These are phyloP conservation scores for Melospiza georgiana DNA, from an alignment of 2,113 vertebrate genomes.

Conservation along the genomic window DNA sequence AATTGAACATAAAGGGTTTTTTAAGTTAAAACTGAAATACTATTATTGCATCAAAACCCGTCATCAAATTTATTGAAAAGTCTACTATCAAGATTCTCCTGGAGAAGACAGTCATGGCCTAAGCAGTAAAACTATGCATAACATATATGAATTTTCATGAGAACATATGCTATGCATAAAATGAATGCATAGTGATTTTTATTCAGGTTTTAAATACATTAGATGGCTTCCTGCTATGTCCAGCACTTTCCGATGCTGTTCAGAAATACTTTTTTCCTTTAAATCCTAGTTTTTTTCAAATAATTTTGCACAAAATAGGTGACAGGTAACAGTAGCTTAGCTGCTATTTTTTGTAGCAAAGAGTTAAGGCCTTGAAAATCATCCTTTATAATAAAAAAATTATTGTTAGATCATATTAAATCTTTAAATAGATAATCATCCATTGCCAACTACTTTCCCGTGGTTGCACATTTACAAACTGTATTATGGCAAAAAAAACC, in stretches of 20 bases:
- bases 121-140: neutral
- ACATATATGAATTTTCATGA: neutral
- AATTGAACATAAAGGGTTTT: neutral
- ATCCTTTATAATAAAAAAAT: neutral
- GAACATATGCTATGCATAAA: neutral
- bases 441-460: neutral
- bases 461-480: neutral
- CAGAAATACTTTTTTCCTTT: neutral
- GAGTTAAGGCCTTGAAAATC: neutral
- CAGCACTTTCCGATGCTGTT: neutral
- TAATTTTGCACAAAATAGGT: neutral
- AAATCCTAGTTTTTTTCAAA: neutral
- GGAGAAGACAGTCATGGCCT: neutral
- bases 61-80: neutral
- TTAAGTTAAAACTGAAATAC: neutral
- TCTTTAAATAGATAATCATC: neutral
- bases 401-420: neutral
- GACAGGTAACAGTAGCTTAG: neutral
- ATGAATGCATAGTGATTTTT: neutral
- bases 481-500: neutral
- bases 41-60: neutral
- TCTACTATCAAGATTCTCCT: neutral
- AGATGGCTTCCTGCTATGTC: neutral
- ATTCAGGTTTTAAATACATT: neutral
- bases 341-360: neutral